Evolutionary conservation across 2,113 vertebrate species (phyloP), one percentile per base, ranked within the genome.

Genomic region (Ptilorrhoa leucosticta): DNA sequence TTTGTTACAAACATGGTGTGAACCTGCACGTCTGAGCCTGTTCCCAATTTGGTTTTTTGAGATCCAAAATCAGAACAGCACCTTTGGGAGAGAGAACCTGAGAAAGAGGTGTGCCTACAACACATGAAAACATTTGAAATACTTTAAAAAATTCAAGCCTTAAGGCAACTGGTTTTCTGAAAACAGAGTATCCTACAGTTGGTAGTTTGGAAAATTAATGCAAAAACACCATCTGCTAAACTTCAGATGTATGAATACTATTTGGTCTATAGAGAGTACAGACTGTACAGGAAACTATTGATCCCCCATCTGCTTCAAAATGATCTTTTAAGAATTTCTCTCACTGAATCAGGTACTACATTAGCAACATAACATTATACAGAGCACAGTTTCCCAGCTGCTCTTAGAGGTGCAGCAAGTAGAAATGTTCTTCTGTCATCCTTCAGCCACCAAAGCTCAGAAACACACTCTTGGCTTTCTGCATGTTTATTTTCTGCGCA

Each of bases 171-270:
- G 73, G 94, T 96, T 97, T 98, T 97, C 97, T 97, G 96, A 97
- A 98, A 98, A 98, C 96, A 98, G 89, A 97, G 94, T 92, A 95
- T 97, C 97, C 97, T 97, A 93, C 96, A 94, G 94, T 97, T 97
- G 96, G 97, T 97, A 97, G 97, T 98, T 97, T 97, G 93, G 96
- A 97, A 97, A 98, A 98, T 98, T 95, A 98, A 98, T 98, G 96
- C 96, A 97, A 94, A 98, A 98, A 97, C 97, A 98, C 97, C 97
- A 98, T 98, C 98, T 98, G 97, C 96, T 98, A 97, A 97, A 96
- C 96, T 97, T 97, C 95, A 95, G 93, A 94, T 97, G 96, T 95
- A 91, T 47, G 76, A 97, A 97, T 94, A 94, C 42, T 85, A 95
- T 91, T 93, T 93, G 93, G 96, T 98, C 97, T 97, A 81, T 61